Conservation (phyloP, 2,888 invertebrate genomes). For the Spodoptera exigua region DNA sequence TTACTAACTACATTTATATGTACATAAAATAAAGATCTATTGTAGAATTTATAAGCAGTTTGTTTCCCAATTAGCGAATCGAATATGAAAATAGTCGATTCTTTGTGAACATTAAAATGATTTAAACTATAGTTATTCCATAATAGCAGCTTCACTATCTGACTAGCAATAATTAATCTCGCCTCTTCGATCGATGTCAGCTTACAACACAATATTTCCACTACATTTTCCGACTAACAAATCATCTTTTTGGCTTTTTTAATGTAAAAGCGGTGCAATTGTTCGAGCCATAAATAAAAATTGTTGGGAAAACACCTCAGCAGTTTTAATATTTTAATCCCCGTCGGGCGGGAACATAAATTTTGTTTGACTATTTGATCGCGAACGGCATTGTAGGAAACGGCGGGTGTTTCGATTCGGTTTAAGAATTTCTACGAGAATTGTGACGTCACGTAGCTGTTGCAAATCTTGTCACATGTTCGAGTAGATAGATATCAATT, state of each 20-base stretch:
- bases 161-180: constrained; percentile 16
- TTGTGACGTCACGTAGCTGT: constrained; percentile 1
- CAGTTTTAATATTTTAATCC: constrained; percentile 86
- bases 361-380: constrained; percentile 78
- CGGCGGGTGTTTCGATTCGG: constrained; percentile 56
- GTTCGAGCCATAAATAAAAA: constrained; percentile 81
- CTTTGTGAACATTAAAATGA: background rate
- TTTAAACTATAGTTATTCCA: background rate
- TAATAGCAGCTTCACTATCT: constrained; percentile 2
- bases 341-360: constrained; percentile 73
- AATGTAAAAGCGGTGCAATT: constrained; percentile 74
- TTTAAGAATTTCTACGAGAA: constrained; percentile 38
- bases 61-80: no score
- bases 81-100: no score
- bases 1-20: no score
- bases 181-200: constrained; percentile 33
- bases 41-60: no score
- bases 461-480: constrained; percentile 2
- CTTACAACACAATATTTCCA: constrained; percentile 57
- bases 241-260: constrained; percentile 72
- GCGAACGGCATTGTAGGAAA: constrained; percentile 45
- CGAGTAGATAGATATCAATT: constrained; percentile 5
- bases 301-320: constrained; percentile 81
- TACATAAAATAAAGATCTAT: no score
- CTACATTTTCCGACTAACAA: constrained; percentile 73